A percentile compares a stretch with the other conserved stretches of the same genome.
Evolutionary conservation across 2,113 vertebrate genomes (phyloP).

Genomic region (Salvelinus sp.): DNA sequence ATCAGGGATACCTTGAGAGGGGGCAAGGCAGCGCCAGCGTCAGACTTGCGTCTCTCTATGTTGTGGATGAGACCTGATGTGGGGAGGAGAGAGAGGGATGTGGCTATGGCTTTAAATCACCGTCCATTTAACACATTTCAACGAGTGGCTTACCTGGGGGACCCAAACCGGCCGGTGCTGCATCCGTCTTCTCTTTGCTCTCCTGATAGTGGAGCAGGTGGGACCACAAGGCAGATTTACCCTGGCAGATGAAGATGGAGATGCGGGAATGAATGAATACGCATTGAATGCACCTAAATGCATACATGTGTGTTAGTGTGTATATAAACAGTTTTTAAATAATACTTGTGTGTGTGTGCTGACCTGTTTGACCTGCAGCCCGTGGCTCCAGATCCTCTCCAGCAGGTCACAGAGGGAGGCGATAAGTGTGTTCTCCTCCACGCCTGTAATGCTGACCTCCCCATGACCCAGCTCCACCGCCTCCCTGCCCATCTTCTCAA

Average conservation of each 20-base stretch:
- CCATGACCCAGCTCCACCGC: slow-evolving; percentile 95
- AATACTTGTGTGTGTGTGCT: slow-evolving; percentile 1
- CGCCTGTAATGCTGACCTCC: slow-evolving; percentile 92
- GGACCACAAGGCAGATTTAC: slow-evolving; percentile 97
- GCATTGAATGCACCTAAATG: background rate
- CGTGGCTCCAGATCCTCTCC: slow-evolving; percentile 98
- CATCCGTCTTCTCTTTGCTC: slow-evolving; percentile 88
- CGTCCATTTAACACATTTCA: background rate
- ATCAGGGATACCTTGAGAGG: slow-evolving; percentile 91
- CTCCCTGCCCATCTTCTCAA: slow-evolving; percentile 98
- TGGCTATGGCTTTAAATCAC: background rate
- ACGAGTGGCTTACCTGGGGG: slow-evolving; percentile 80
- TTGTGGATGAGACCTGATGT: slow-evolving; percentile 87
- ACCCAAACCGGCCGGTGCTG: slow-evolving; percentile 83
- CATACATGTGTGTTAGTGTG: background rate
- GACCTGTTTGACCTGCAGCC: slow-evolving; percentile 93
- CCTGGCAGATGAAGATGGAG: slow-evolving; percentile 68
- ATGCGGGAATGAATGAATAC: background rate
- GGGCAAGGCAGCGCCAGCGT: slow-evolving; percentile 84
- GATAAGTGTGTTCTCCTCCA: slow-evolving; percentile 95
- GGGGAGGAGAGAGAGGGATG: slow-evolving; percentile 2
- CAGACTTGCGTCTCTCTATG: slow-evolving; percentile 94
- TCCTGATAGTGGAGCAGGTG: slow-evolving; percentile 95
- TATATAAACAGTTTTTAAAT: background rate
- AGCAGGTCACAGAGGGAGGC: slow-evolving; percentile 95